Evolutionary conservation across 2,797 vertebrate genomes (phyloP), one percentile per base, ranked within the genome.

Genomic region (Melanotaenia nigrans): DNA sequence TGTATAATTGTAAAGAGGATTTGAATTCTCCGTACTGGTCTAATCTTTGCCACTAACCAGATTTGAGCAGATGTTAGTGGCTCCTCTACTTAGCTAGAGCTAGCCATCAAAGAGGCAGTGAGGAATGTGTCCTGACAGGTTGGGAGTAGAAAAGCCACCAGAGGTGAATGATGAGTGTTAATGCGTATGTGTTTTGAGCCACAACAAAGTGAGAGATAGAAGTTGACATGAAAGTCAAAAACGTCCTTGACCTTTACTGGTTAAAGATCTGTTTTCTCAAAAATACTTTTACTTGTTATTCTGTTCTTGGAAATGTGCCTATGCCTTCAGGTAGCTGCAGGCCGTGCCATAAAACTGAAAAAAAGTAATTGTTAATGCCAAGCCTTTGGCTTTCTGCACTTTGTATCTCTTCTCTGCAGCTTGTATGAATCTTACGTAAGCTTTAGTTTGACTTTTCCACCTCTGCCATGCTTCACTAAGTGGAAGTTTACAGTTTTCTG

Each of bases 11-110:
- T 83, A 90, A 93, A 92, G 92, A 91, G 89, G 92, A 92, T 94
- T 92, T 83, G 60, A 68, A 77, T 84, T 84, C 87, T 84, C 77
- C 67, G 73, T 36, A 76, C 75, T 75, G 53, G 83, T 86, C 73
- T 93, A 91, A 94, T 93, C 92, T 93, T 91, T 92, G 86, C 78
- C 79, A 78, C 90, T 93, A 93, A 93, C 89, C 85, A 89, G 92
- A 91, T 94, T 92, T 93, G 78, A 83, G 78, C 75, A 66, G 80
- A 72, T 86, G 79, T 90, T 88, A 91, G 87, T 89, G 90, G 87
- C 84, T 86, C 73, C 78, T 85, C 76, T 87, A 70, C 68, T 79
- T 78, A 84, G 85, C 80, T 47, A n/a, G 67, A 76, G 65, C 76
- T 65, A 71, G 78, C 76, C 82, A 72, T 92, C 90, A 90, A 78